These are phyloP conservation scores for Helleia helle DNA, from an alignment of 2,888 invertebrate genomes.

Conservation along the genomic window DNA sequence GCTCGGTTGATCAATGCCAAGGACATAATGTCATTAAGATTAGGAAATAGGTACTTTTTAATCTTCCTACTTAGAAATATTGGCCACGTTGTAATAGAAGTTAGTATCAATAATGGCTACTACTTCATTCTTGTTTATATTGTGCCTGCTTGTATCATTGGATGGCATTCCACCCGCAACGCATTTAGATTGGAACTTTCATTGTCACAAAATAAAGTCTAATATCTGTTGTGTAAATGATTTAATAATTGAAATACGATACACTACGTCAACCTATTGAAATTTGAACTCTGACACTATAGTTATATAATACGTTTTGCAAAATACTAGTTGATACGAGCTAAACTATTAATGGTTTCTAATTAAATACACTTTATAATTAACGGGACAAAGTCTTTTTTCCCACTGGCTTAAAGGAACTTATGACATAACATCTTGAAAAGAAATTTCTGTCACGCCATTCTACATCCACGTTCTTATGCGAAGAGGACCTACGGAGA, in stretches of 20 bases:
- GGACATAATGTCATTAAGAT: too few relatives aligned
- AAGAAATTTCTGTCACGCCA: constrained; percentile 60
- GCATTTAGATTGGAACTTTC: constrained; percentile 39
- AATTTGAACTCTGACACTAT: constrained; percentile 35
- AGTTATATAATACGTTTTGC: constrained; percentile 38
- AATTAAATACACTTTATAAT: constrained; percentile 48
- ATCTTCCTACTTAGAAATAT: too few relatives aligned
- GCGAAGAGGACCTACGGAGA: constrained; percentile 11
- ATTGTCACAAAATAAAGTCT: constrained; percentile 34
- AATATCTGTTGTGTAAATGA: constrained; percentile 41
- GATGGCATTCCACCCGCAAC: constrained; percentile 42
- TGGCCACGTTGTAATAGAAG: too few relatives aligned
- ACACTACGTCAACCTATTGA: constrained; percentile 34
- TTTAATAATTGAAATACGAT: constrained; percentile 54
- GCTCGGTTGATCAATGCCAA: too few relatives aligned
- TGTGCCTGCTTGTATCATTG: constrained; percentile 30
- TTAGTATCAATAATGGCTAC: constrained; percentile 12
- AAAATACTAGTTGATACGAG: constrained; percentile 30
- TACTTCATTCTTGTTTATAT: constrained; percentile 18
- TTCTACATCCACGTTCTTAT: constrained; percentile 31
- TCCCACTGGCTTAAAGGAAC: constrained; percentile 27
- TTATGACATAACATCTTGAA: constrained; percentile 40
- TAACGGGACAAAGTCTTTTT: constrained; percentile 37
- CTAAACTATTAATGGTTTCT: constrained; percentile 44
- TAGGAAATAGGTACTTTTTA: too few relatives aligned